Evolutionary conservation across 2,113 vertebrate genomes (phyloP).

Genomic region (Varanus salvator): DNA sequence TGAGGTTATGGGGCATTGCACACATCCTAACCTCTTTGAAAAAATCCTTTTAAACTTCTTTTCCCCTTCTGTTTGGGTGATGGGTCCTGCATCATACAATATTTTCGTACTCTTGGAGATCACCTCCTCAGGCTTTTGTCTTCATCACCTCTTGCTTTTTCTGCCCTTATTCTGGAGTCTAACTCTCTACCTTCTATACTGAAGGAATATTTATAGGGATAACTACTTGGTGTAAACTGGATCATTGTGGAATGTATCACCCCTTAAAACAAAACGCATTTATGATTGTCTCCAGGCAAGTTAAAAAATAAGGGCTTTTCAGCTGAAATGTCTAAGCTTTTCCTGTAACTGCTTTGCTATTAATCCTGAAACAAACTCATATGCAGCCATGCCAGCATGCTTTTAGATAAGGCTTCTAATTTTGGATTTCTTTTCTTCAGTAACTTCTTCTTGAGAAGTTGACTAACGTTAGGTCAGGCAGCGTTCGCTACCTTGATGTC

Average conservation of each 20-base stretch:
- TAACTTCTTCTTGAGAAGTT: constrained; percentile 61
- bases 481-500: constrained; percentile 23
- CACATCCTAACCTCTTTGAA: constrained; percentile 62
- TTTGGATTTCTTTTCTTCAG: constrained; percentile 49
- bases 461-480: constrained; percentile 68
- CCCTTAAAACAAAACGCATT: constrained; percentile 16
- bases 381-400: constrained; percentile 66
- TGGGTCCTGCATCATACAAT: constrained; percentile 65
- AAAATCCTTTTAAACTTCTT: constrained; percentile 53
- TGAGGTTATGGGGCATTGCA: constrained; percentile 59
- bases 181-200: constrained; percentile 59
- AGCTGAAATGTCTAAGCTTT: constrained; percentile 67
- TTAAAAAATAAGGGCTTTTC: constrained; percentile 61
- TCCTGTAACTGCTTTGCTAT: constrained; percentile 73
- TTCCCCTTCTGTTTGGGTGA: constrained; percentile 74
- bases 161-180: constrained; percentile 64
- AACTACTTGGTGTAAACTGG: constrained; percentile 65
- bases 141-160: constrained; percentile 66
- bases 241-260: constrained; percentile 53
- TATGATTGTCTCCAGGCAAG: constrained; percentile 31
- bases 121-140: constrained; percentile 57
- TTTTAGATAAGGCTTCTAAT: constrained; percentile 71
- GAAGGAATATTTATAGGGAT: constrained; percentile 60
- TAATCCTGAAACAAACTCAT: constrained; percentile 66
- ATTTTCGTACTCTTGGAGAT: constrained; percentile 61